Evolutionary conservation across 1,140 invertebrate genomes (phyloP).

Genomic region (Calosoma granatense): DNA sequence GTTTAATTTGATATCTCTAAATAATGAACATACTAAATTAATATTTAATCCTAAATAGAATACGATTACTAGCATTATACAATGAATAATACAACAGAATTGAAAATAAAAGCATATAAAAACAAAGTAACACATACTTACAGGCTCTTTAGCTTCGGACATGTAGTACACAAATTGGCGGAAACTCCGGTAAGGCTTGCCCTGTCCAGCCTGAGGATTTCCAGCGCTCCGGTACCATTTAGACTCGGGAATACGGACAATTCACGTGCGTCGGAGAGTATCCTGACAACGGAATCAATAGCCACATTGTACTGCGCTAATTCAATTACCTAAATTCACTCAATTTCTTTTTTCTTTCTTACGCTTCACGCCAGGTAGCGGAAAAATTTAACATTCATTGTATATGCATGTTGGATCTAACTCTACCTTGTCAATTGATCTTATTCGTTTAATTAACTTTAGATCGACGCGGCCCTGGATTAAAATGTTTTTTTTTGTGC

Average conservation of each 20-base stretch:
- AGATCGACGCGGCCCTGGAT: background rate
- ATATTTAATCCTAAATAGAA: background rate
- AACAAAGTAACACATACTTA: slow-evolving; percentile 45
- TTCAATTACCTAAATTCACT: no score
- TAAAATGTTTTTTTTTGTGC: background rate
- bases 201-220: slow-evolving; percentile 72
- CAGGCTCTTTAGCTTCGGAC: slow-evolving; percentile 74
- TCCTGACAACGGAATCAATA: slow-evolving; percentile 42
- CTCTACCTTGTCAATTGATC: background rate
- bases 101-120: background rate
- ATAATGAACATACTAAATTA: background rate
- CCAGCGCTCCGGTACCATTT: slow-evolving; percentile 64
- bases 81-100: background rate
- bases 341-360: background rate
- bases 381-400: background rate
- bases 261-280: slow-evolving; percentile 73
- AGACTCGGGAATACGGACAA: slow-evolving; percentile 71
- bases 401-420: background rate
- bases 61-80: background rate
- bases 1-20: slow-evolving; percentile 81
- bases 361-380: no score
- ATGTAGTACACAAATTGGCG: slow-evolving; percentile 59
- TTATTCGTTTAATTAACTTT: background rate
- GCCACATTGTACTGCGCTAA: background rate
- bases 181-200: slow-evolving; percentile 63